These are phyloP conservation scores for Maniola hyperantus DNA, from an alignment of 2,888 invertebrate genomes.

Conservation along the genomic window DNA sequence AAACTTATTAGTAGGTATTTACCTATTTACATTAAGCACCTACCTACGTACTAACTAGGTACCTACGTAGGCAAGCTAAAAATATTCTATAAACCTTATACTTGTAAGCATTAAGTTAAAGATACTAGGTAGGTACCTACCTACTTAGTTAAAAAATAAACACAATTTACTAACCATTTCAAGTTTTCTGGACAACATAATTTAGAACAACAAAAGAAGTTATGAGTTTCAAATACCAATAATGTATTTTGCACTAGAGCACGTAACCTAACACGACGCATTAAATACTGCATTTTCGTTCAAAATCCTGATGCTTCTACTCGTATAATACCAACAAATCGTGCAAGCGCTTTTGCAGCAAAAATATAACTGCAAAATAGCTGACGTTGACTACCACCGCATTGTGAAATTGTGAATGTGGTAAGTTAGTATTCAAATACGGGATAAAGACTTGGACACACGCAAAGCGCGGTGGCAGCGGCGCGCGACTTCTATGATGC, in stretches of 20 bases:
- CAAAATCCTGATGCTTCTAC: constrained; percentile 59
- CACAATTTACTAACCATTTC: constrained; percentile 12
- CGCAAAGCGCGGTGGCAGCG: neutral
- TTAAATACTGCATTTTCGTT: constrained; percentile 68
- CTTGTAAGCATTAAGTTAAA: too few relatives aligned
- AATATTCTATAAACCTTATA: too few relatives aligned
- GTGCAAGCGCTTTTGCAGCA: constrained; percentile 78
- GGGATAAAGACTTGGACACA: constrained; percentile 46
- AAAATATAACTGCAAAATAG: constrained; percentile 80
- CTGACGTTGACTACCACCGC: constrained; percentile 79
- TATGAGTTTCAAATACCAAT: neutral
- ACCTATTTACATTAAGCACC: too few relatives aligned
- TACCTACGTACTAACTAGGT: too few relatives aligned
- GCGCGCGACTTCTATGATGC: neutral
- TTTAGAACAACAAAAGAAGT: neutral
- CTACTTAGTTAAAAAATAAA: neutral
- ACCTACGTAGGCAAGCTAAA: too few relatives aligned
- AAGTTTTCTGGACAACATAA: constrained; percentile 8
- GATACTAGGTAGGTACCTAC: too few relatives aligned
- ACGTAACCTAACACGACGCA: constrained; percentile 50
- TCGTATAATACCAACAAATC: constrained; percentile 51
- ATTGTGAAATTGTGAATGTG: constrained; percentile 58
- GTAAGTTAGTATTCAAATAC: constrained; percentile 65
- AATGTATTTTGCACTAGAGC: constrained; percentile 16
- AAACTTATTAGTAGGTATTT: too few relatives aligned